phyloP scores from a whole-genome alignment of 2,113 vertebrate species.

The Uria lomvia region DNA sequence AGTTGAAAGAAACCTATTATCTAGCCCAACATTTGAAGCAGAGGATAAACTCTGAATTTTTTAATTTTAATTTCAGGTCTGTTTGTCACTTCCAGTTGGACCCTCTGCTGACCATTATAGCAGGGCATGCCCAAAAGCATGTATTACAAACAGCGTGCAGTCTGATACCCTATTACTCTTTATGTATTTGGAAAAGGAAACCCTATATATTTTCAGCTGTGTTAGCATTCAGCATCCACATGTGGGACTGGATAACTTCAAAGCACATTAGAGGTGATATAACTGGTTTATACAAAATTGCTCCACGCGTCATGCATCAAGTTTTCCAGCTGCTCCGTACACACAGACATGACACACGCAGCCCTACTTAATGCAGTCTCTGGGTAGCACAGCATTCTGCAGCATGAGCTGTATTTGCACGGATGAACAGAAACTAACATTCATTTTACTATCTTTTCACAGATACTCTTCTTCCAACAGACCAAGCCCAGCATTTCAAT shows the following conservation, averaged over 20 bases:
- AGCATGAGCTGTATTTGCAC: not conserved
- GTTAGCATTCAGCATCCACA: not conserved
- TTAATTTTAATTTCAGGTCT: not conserved
- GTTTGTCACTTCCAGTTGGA: not conserved
- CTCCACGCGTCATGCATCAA: not conserved
- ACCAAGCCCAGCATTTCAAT: not conserved
- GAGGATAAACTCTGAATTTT: not conserved
- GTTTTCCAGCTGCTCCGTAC: not conserved
- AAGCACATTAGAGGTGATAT: not conserved
- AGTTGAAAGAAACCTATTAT: not conserved
- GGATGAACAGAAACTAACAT: not conserved
- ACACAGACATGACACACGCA: accelerated
- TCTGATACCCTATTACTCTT: not conserved
- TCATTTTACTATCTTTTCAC: not conserved
- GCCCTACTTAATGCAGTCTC: not conserved
- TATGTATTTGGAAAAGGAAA: not conserved
- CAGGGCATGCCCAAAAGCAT: not conserved
- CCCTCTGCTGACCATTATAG: not conserved
- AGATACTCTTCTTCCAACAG: not conserved
- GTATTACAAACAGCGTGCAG: not conserved
- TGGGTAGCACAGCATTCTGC: not conserved
- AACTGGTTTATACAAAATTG: not conserved
- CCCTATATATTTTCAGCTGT: not conserved
- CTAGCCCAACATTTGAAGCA: not conserved
- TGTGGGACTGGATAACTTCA: not conserved